phyloP scores from a whole-genome alignment of 2,888 invertebrate genomes.

The Campopleginae sp. region DNA sequence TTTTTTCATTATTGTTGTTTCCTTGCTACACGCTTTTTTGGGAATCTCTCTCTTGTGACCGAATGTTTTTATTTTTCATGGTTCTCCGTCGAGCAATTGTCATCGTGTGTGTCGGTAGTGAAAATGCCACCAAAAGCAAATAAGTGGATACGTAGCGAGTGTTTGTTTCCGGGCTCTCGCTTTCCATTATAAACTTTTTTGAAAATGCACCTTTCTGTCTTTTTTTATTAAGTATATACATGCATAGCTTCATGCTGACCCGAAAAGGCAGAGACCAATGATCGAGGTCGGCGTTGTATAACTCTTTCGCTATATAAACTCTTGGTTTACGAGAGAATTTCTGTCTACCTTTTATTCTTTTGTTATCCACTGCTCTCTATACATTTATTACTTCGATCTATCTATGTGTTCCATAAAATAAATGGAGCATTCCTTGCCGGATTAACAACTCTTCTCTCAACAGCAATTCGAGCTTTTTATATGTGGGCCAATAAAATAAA shows the following conservation, averaged over 20 bases:
- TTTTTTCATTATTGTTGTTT: neutral
- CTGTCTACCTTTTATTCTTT: slow-evolving; percentile 25
- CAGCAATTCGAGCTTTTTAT: slow-evolving; percentile 4
- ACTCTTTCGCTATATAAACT: slow-evolving; percentile 27
- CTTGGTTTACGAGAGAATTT: slow-evolving; percentile 20
- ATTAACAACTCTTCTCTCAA: slow-evolving; percentile 8
- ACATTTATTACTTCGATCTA: neutral
- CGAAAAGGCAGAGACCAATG: slow-evolving; percentile 9
- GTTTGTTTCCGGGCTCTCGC: slow-evolving; percentile 37
- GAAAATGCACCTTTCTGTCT: slow-evolving; percentile 10
- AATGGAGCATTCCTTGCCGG: slow-evolving; percentile 8
- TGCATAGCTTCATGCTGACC: neutral
- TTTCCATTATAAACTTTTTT: slow-evolving; percentile 28
- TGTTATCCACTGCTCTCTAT: slow-evolving; percentile 4
- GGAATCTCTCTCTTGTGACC: neutral
- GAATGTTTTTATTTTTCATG: slow-evolving; percentile 24
- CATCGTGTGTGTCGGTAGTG: slow-evolving; percentile 23
- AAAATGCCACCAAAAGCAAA: slow-evolving; percentile 50
- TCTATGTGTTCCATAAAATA: slow-evolving; percentile 11
- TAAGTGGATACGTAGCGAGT: slow-evolving; percentile 47
- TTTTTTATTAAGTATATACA: neutral
- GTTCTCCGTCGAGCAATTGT: slow-evolving; percentile 20
- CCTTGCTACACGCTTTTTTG: neutral
- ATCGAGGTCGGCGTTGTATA: slow-evolving; percentile 12
- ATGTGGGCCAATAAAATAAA: neutral